Evolutionary conservation across 2,888 invertebrate genomes (phyloP), one percentile per base, ranked within the genome.

Genomic region (Vanessa cardui): DNA sequence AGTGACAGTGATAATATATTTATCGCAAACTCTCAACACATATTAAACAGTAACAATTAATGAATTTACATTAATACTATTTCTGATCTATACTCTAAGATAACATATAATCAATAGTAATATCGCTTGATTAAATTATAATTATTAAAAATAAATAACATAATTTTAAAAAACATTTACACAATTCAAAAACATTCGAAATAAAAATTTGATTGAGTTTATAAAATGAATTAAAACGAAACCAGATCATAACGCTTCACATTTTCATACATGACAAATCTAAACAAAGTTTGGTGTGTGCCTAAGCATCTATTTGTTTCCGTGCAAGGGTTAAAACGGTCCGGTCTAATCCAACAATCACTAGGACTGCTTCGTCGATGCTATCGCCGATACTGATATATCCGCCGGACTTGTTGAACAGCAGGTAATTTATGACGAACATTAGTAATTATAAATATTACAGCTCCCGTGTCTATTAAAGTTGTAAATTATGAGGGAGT

Each of bases 311-410:
- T 86, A 82, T 89, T 87, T 88, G 83, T 90, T 89, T 89, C 84
- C 82, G 83, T 79, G 80, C 78, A 90, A 93, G 92, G 92, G 90
- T 91, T 83, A 92, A 91, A 88, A 91, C 92, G 88, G 88, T 93
- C 86, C 92, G 93, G 85, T 92, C 93, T 87, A 93, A 92, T 80
- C 93, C 93, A 73, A 92, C 92, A 77, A 90, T 92, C 87, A 93
- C 92, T 83, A 87, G 93, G 88, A 89, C 93, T 76, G 93, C 93
- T 75, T 93, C 93, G 72, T 90, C 92, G 87, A 92, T 92, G 90
- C 91, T 93, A 73, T 93, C 93, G 78, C 93, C 93, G 87, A 93
- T 93, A 83, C 89, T 93, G 90, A 93, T 93, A 80, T 92, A 91
- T 78, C 90, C 93, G 77, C 92, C 93, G 92, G 92, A 93, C 76